Conservation (phyloP, 2,797 vertebrate species). For the Amniataba percoides region DNA sequence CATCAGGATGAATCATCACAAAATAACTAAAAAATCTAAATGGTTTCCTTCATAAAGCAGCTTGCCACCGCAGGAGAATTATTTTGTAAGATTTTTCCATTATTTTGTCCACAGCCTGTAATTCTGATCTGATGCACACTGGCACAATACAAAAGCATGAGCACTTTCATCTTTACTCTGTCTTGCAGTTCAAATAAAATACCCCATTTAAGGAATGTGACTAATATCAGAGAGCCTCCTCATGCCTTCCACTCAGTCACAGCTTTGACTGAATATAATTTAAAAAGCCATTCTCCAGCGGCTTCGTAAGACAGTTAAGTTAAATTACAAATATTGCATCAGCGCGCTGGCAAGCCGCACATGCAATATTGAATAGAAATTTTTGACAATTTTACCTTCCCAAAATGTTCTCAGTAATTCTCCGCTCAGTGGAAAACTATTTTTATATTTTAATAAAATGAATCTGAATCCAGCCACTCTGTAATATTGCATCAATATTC, state of each 20-base stretch:
- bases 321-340: not conserved
- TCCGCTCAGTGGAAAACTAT: not conserved
- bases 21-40: not conserved
- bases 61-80: not conserved
- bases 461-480: not conserved
- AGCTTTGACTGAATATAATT: not conserved
- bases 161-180: not conserved
- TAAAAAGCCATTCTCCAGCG: not conserved
- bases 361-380: slow-evolving; percentile 15
- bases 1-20: not conserved
- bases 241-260: not conserved
- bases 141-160: not conserved
- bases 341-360: not conserved
- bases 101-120: not conserved
- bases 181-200: not conserved
- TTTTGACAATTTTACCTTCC: no score
- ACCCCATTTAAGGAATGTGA: not conserved
- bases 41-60: not conserved
- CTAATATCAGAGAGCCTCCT: not conserved
- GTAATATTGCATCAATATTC: not conserved
- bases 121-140: not conserved
- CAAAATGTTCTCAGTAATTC: not conserved
- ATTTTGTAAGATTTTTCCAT: not conserved
- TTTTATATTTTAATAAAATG: not conserved
- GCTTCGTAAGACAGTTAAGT: not conserved